Conservation (phyloP, 2,888 invertebrate species). For the Pollenia griseotomentosa region DNA sequence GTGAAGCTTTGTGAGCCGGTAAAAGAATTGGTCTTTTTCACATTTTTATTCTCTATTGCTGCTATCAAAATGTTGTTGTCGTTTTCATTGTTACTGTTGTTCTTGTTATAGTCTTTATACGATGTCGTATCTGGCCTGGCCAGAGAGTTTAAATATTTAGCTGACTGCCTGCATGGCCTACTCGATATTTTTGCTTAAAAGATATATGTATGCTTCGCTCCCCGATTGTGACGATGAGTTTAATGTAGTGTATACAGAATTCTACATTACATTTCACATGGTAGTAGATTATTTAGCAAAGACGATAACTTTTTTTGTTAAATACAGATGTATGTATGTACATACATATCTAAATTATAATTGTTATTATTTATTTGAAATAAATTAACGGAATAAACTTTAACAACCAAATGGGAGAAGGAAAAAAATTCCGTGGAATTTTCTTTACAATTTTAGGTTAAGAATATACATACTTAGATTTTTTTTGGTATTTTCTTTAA, state of each 20-base stretch:
- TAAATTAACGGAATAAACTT: no score
- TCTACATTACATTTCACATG: neutral
- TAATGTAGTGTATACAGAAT: neutral
- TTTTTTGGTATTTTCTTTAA: no score
- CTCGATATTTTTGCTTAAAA: neutral
- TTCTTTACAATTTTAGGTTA: no score
- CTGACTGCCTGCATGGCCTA: neutral
- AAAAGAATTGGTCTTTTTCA: slow-evolving; percentile 26
- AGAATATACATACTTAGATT: no score
- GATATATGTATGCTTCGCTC: no score
- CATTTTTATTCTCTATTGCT: slow-evolving; percentile 62
- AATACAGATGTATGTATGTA: neutral
- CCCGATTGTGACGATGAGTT: no score
- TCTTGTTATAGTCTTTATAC: slow-evolving; percentile 62
- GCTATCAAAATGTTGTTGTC: slow-evolving; percentile 31
- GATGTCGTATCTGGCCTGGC: slow-evolving; percentile 74
- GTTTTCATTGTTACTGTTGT: slow-evolving; percentile 16
- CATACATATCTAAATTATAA: neutral
- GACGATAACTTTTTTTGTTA: no score
- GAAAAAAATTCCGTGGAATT: no score
- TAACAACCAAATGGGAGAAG: no score
- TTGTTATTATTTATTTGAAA: no score
- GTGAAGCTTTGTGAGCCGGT: slow-evolving; percentile 32
- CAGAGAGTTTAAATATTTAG: slow-evolving; percentile 21
- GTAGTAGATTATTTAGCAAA: neutral